Percentiles rank a stretch among this genome's conserved stretches.
phyloP scores from a whole-genome alignment of 2,797 vertebrate species.

The Anolis apletophallus region DNA sequence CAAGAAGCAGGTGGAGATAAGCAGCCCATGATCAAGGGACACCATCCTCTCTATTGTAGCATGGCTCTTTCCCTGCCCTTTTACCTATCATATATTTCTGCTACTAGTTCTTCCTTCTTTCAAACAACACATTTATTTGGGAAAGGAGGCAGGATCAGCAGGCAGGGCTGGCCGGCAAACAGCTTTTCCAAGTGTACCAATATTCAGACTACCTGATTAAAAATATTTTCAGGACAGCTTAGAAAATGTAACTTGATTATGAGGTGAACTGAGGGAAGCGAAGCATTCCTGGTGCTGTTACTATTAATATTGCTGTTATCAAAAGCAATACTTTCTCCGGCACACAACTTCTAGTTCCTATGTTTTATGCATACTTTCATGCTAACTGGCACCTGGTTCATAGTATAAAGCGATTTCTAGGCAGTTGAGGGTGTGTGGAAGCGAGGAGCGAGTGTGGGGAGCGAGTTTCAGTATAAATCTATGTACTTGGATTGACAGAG shows the following conservation, averaged over 20 bases:
- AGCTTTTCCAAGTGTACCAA: background rate
- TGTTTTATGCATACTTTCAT: conserved; percentile 52
- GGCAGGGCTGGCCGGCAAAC: background rate
- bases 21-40: no score
- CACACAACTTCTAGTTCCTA: conserved; percentile 42
- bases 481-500: conserved; percentile 4
- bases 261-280: background rate
- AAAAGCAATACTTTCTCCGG: conserved; percentile 8
- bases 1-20: no score
- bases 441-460: background rate
- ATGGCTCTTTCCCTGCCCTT: background rate
- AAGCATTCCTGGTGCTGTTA: background rate
- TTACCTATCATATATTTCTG: background rate
- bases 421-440: conserved; percentile 26
- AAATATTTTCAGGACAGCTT: background rate
- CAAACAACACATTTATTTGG: background rate
- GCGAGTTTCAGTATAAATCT: conserved; percentile 9
- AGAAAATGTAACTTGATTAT: background rate
- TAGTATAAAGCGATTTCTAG: conserved; percentile 40
- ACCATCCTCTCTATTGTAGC: no score
- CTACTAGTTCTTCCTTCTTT: background rate
- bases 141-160: background rate
- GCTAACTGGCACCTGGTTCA: conserved; percentile 48
- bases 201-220: background rate
- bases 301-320: background rate